Percentiles rank a stretch among this genome's conserved stretches.
Conservation (phyloP, 2,113 vertebrate genomes). For the Leucosticte australis region DNA sequence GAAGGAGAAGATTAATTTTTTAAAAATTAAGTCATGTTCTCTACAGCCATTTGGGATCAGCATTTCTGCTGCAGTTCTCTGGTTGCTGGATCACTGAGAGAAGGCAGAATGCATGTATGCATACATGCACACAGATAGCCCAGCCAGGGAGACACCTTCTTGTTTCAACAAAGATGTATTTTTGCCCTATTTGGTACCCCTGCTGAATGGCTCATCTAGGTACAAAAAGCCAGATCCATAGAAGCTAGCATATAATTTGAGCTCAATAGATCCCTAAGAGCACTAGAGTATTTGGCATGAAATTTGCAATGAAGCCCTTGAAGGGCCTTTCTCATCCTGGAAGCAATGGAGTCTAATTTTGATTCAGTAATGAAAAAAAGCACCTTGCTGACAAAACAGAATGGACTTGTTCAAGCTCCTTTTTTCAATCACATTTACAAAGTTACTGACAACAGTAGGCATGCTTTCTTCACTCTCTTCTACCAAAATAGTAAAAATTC, state of each 20-base stretch:
- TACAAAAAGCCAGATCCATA: conserved; percentile 25
- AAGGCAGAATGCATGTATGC: background rate
- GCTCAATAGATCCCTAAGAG: conserved; percentile 28
- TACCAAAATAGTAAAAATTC: background rate
- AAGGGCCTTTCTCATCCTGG: background rate
- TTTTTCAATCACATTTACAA: background rate
- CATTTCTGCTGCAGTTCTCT: background rate
- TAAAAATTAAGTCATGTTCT: background rate
- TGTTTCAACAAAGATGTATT: conserved; percentile 15
- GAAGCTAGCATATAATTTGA: conserved; percentile 38
- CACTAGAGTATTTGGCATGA: conserved; percentile 19
- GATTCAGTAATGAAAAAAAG: background rate
- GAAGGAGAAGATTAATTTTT: background rate
- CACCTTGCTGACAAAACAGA: background rate
- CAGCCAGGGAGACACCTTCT: background rate
- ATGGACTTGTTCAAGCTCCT: background rate
- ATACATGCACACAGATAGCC: background rate
- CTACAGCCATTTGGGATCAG: background rate
- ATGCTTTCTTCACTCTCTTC: background rate
- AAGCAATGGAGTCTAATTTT: background rate
- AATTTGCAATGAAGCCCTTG: conserved; percentile 4
- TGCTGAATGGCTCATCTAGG: conserved; percentile 30
- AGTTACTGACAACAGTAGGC: background rate
- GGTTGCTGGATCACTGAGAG: background rate
- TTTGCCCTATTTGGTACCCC: background rate